phyloP scores from a whole-genome alignment of 2,113 vertebrate genomes.

The Oncorhynchus mykiss region DNA sequence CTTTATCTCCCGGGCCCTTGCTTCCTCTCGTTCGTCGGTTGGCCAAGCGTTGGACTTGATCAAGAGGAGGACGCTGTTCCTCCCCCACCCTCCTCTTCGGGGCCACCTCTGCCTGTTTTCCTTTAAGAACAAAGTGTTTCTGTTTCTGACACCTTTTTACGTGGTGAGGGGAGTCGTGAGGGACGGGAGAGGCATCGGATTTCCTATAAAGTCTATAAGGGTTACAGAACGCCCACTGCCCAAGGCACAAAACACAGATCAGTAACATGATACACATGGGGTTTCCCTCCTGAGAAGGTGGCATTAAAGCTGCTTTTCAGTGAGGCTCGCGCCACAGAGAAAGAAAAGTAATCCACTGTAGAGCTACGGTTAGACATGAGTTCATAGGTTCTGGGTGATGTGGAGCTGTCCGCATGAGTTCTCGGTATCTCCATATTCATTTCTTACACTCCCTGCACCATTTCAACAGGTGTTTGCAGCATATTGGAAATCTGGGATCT shows the following conservation, averaged over 20 bases:
- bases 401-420: too few relatives aligned
- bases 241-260: not conserved
- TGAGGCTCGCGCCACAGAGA: too few relatives aligned
- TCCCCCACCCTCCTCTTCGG: not conserved
- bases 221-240: not conserved
- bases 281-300: too few relatives aligned
- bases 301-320: too few relatives aligned
- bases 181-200: not conserved
- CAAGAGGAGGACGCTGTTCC: not conserved
- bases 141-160: not conserved
- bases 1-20: too few relatives aligned
- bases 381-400: too few relatives aligned
- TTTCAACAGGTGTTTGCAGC: not conserved
- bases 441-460: not conserved
- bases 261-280: not conserved
- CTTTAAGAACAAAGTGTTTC: not conserved
- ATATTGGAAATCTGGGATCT: not conserved
- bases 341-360: too few relatives aligned
- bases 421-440: not conserved
- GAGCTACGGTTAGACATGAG: too few relatives aligned
- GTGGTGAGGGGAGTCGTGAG: not conserved
- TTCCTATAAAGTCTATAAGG: not conserved
- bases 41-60: too few relatives aligned
- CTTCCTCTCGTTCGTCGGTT: too few relatives aligned
- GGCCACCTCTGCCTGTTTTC: not conserved